Evolutionary conservation across 2,113 vertebrate genomes (phyloP), one percentile per base, ranked within the genome.

Genomic region (Festucalex cinctus): DNA sequence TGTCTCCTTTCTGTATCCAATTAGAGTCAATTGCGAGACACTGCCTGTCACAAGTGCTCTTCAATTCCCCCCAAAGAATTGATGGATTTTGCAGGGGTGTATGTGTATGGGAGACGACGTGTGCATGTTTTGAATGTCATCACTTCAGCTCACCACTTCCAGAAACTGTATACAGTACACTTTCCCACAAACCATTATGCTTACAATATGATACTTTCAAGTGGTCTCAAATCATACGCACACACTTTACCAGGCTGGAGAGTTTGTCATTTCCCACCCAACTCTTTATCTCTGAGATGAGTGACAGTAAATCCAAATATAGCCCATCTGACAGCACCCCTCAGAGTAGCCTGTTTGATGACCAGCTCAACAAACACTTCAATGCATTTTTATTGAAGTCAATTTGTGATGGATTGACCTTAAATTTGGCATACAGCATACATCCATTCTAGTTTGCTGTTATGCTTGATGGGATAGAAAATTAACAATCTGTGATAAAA

Each of bases 1-100:
- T 67, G 66, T 74, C 81, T 81, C 39, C 60, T 44, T 80, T 58
- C 74, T 71, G 68, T 62, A 69, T 75, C 85, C 87, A 87, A 88
- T 88, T 88, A 88, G 66, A 82, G 77, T 63, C 28, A 63, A 68
- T 53, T 74, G 53, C 58, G 64, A 79, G 71, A 70, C 2, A 58
- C 44, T 48, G 66, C 80, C 80, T 46, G 46, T 58, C 51, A 66
- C 73, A 76, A 71, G 72, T 63, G 66, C 69, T 70, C 68, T 37
- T 28, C 71, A 67, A 69, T n/a, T 64, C 78, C 77, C 83, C 14
- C 35, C 12, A 57, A 60, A 10, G 19, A 14, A 22, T 28, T 66
- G 68, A 57, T 64, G 54, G 62, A 36, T 37, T 70, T 13, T 46
- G 13, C 43, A 28, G 61, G 66, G 59, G 64, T 37, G 28, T 53